phyloP scores from a whole-genome alignment of 2,888 invertebrate genomes.

The Rotaria magnacalcarata region DNA sequence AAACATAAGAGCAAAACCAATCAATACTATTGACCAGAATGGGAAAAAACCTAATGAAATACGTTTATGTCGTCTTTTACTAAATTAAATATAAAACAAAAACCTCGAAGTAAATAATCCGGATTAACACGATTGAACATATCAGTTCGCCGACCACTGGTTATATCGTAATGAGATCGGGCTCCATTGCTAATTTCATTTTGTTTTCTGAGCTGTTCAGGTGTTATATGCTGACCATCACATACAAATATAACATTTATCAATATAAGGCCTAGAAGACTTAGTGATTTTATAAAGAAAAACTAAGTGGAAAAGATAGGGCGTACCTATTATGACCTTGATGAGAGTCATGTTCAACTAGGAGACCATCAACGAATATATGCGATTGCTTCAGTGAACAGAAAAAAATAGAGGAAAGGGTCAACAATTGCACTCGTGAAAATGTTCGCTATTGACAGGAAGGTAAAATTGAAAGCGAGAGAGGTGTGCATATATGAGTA shows the following conservation, averaged over 20 bases:
- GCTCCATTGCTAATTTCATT: neutral
- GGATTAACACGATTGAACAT: constrained; percentile 9
- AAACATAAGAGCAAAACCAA: neutral
- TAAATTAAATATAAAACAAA: neutral
- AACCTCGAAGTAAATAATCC: constrained; percentile 29
- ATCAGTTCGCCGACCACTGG: constrained; percentile 19
- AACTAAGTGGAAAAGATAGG: neutral
- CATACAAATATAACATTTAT: neutral
- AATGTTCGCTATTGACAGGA: neutral
- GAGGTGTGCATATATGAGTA: neutral
- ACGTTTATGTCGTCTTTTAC: neutral
- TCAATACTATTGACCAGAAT: constrained; percentile 22
- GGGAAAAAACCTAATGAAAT: neutral
- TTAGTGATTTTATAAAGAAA: neutral
- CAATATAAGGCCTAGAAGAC: neutral
- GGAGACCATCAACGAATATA: neutral
- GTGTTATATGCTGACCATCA: constrained; percentile 16
- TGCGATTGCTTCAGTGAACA: neutral
- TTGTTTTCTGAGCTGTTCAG: neutral
- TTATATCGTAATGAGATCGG: neutral
- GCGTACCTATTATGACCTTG: neutral
- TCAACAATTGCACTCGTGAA: neutral
- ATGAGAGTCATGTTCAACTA: neutral
- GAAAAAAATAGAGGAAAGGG: neutral
- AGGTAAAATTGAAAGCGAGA: neutral